Conservation (phyloP, 2,888 invertebrate genomes). For the Monoplex corrugatus region DNA sequence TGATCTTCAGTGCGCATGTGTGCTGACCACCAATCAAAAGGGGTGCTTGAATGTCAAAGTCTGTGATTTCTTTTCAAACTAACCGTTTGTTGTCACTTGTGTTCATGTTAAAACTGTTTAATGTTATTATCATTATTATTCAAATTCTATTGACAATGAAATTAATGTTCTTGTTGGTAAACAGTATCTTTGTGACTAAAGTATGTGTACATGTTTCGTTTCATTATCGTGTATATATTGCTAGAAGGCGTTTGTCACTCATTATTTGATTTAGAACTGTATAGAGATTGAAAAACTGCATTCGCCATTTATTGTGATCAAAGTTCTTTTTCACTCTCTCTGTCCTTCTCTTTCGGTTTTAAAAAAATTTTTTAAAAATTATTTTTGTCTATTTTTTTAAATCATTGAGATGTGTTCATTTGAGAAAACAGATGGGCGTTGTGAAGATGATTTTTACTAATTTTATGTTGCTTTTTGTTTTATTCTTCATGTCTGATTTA, state of each 20-base stretch:
- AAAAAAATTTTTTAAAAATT: neutral
- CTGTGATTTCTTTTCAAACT: slow-evolving; percentile 35
- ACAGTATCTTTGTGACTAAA: slow-evolving; percentile 1
- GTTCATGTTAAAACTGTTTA: neutral
- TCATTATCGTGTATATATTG: neutral
- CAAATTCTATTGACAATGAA: neutral
- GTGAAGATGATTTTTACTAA: too few relatives aligned
- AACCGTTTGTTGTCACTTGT: slow-evolving; percentile 24
- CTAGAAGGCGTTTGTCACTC: neutral
- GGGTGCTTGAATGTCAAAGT: slow-evolving; percentile 32
- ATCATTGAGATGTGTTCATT: too few relatives aligned
- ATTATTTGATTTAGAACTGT: neutral
- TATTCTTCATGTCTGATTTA: too few relatives aligned
- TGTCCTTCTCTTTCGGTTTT: neutral
- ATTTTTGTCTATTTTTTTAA: too few relatives aligned
- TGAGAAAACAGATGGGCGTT: too few relatives aligned
- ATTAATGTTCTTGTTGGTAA: slow-evolving; percentile 22
- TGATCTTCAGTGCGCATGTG: neutral
- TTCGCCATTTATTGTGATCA: slow-evolving; percentile 17
- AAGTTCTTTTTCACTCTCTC: neutral
- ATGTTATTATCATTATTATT: neutral
- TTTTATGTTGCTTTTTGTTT: neutral
- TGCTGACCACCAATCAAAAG: slow-evolving; percentile 36
- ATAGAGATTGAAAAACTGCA: neutral
- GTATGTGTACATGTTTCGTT: neutral